Evolutionary conservation across 2,113 vertebrate species (phyloP), one percentile per base, ranked within the genome.

Genomic region (Malurus elegans): DNA sequence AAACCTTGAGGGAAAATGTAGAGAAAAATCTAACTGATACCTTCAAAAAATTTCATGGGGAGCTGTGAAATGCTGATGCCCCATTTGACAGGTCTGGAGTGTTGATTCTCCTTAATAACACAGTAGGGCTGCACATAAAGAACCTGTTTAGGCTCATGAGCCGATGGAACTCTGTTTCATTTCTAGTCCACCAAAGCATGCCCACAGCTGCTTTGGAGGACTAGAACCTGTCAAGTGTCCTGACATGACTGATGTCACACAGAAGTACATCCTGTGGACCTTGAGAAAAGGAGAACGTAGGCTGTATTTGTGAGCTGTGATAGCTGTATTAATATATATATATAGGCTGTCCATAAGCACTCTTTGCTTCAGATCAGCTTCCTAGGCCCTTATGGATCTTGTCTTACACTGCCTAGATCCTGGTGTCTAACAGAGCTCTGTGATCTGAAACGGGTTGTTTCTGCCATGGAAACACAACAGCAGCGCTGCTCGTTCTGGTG

Each of bases 291-390:
- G 21, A 31, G 18, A 45, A 36, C 21, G 8, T 12, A 78, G 62
- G 18, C 47, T 78, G 34, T 48, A 18, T 38, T 62, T 84, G 61
- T 91, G 89, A 90, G 34, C 61, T 85, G 28, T 67, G 44, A 19
- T 75, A 94, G 60, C 28, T 81, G 48, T 61, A 34, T 44, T 67
- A 14, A 47, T 36, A 56, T 1, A 47, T 36, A 56, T 1, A 0
- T 53, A 1, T 34, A 54, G 56, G 54, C 53, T 89, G 42, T 70
- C 48, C 14, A 29, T 54, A 56, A 76, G 70, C 65, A 74, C 23
- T 47, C 6, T 72, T 90, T 76, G 79, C 79, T 92, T 93, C 86
- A 90, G 88, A 92, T 92, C 74, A 80, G 2, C 67, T 88, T 92
- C 54, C 74, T 60, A 58, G 69, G 34, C 50, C n/a, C 50, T 61